These are phyloP conservation scores for Lonchura striata DNA, from an alignment of 2,113 vertebrate species.

Conservation along the genomic window DNA sequence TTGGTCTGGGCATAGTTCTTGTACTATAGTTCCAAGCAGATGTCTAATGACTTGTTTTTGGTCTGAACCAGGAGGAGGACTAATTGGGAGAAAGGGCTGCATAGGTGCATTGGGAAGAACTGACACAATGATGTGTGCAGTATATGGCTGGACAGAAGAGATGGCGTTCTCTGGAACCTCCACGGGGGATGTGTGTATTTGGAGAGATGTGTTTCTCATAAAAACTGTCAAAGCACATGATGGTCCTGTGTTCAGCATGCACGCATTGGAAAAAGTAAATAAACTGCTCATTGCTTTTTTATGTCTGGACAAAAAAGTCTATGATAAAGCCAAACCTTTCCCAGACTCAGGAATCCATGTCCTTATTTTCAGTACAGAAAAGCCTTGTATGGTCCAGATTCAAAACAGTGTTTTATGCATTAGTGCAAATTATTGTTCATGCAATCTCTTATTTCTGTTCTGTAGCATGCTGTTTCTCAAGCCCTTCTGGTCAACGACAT, in stretches of 20 bases:
- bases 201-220: constrained; percentile 95
- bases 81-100: constrained; percentile 93
- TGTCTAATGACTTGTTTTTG: background rate
- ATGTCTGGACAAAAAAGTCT: background rate
- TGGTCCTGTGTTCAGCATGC: constrained; percentile 97
- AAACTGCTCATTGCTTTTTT: background rate
- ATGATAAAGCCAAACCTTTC: background rate
- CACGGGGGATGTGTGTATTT: constrained; percentile 94
- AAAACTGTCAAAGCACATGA: constrained; percentile 98
- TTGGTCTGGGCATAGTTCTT: background rate
- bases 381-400: background rate
- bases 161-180: constrained; percentile 96
- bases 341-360: background rate
- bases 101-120: constrained; percentile 82
- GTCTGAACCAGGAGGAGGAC: constrained; percentile 85
- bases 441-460: background rate
- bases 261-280: constrained; percentile 94
- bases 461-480: background rate
- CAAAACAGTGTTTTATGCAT: background rate
- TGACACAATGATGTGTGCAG: constrained; percentile 97
- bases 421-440: background rate
- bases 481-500: background rate
- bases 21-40: background rate
- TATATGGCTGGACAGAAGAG: constrained; percentile 97
- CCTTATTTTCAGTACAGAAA: background rate